Base-by-base conservation (phyloP, 2,113 vertebrate species). In the Gnathonemus longibarbis region DNA sequence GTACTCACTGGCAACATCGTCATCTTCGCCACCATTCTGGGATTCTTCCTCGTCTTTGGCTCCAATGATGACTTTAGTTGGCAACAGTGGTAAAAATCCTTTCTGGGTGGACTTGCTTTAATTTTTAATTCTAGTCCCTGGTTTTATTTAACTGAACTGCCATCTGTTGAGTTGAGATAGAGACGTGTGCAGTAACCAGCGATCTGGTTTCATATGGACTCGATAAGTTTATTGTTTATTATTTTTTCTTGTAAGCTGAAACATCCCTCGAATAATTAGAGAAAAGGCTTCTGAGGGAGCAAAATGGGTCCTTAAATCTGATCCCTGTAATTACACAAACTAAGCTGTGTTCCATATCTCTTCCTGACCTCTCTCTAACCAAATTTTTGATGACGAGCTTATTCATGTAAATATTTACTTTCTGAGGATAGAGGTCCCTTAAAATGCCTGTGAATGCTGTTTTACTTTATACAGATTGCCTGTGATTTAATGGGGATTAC, bases 1-100 rank as follows among this genome's bases (percentile, higher is more conserved):
- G 96, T 97, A 88, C 96, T 97, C 50, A 97, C 96, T 0, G 97
- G 96, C 88, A 97, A 97, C 87, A 95, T 95, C 0, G 96, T 97
- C 93, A 97, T 97, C 94, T 97, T 97, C 85, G 94, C 96, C 48
- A 97, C 97, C 0, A 97, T 97, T 90, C 95, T 97, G 92, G 97
- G 96, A 91, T 97, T 97, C 92, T 97, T 97, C 94, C 94, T 97
- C 93, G 97, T 97, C 91, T 97, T 97, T 27, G 96, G 97, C 92
- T 96, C 94, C 92, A 97, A 95, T 1, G 97, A 97, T 0, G 97
- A 97, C 91, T 97, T 97, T 94, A 97, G 96, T 94, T 97, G 96
- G 96, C 97, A 97, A 93, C 96, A 97, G 91, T 97, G 97, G 97
- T 97, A 94, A 97, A 70, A 56, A 27, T 49, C 19, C 45, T 84